Conservation (phyloP, 2,888 invertebrate genomes). For the Harpalus rufipes region DNA sequence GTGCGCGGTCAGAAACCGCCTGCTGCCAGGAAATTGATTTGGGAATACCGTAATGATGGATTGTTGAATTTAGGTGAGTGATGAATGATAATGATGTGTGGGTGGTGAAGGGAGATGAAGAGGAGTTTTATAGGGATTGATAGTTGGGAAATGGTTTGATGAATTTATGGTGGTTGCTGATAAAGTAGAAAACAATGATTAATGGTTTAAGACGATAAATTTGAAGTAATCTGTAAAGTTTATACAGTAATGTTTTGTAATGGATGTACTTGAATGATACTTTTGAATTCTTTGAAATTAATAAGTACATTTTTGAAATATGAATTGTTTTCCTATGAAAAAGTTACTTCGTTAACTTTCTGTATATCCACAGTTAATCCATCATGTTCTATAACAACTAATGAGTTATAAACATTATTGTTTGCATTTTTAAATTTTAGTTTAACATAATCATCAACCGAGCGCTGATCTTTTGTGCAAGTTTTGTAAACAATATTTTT, state of each 20-base stretch:
- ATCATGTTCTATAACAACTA: background rate
- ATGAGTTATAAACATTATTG: background rate
- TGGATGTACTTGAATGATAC: background rate
- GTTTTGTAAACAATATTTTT: no score
- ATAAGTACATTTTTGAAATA: background rate
- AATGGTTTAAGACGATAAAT: background rate
- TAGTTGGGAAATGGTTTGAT: background rate
- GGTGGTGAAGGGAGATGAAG: background rate
- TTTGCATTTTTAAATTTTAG: background rate
- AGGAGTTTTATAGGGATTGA: background rate
- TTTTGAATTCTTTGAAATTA: background rate
- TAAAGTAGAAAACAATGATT: background rate
- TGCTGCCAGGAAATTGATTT: slow-evolving; percentile 38
- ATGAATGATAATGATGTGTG: background rate
- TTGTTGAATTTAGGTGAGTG: slow-evolving; percentile 13
- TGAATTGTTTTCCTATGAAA: background rate
- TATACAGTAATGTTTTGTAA: background rate
- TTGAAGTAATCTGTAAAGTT: background rate
- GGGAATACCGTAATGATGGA: slow-evolving; percentile 44
- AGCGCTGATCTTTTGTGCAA: no score
- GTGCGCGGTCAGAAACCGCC: slow-evolving; percentile 42
- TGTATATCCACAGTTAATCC: background rate
- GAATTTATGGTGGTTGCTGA: background rate
- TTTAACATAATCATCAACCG: no score
- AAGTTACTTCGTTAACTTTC: background rate